Evolutionary conservation across 2,113 vertebrate genomes (phyloP), one percentile per base, ranked within the genome.

Genomic region (Miniopterus natalensis): DNA sequence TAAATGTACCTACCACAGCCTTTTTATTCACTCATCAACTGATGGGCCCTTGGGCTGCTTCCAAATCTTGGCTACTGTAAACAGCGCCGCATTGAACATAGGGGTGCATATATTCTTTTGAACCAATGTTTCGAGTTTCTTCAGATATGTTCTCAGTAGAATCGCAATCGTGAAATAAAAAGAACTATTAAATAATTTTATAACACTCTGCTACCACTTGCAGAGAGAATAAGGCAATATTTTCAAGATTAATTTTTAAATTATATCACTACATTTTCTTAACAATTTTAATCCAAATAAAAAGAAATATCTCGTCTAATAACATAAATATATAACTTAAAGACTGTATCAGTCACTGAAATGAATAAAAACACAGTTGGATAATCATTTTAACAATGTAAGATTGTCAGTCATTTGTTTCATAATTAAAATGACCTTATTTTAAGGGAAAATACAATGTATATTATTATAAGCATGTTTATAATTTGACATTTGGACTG

Each of bases 241-340:
- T 83, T 81, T 73, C 29, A 84, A 47, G 21, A 91, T 66, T 73
- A 20, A 59, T 25, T 77, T 87, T 80, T 9, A 91, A 90, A 45
- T 57, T 45, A 6, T 78, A 68, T 51, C 15, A 73, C 6, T 63
- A 40, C 3, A 88, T 59, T 70, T 55, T 49, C 40, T 79, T 66
- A 42, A 3, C 11, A 57, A 77, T 85, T 84, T 81, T 59, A 94
- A 31, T 59, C 42, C 12, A 80, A 75, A 81, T 55, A 36, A 78
- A 70, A 86, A 36, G 0, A 91, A 91, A 21, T 73, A 21, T 8
- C 2, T 85, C 17, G 90, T 4, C 1, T 53, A 92, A 36, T 49
- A 83, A 79, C 15, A 61, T 81, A 80, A 53, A 75, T 53, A 80
- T 68, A 51, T 78, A 86, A 36, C 3, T 31, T 93, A 57, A 80